phyloP scores from a whole-genome alignment of 2,797 vertebrate species.

The Falco biarmicus region DNA sequence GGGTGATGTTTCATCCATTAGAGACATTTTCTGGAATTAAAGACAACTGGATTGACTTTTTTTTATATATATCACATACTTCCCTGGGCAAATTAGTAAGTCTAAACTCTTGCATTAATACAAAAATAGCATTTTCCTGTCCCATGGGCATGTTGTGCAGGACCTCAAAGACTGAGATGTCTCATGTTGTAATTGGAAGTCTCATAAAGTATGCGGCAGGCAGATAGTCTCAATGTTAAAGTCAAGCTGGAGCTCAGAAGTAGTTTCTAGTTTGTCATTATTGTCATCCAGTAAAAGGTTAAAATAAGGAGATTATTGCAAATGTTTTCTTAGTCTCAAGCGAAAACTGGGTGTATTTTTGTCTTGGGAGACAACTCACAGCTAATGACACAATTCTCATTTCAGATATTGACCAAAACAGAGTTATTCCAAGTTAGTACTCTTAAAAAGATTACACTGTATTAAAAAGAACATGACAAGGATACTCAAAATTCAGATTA shows the following conservation, averaged over 20 bases:
- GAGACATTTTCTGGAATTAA: background rate
- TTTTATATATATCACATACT: background rate
- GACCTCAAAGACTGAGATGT: background rate
- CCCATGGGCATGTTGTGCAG: background rate
- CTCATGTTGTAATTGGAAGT: background rate
- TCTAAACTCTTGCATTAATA: constrained; percentile 8
- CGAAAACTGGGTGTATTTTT: background rate
- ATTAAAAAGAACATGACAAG: background rate
- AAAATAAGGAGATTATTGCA: background rate
- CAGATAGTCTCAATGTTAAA: constrained; percentile 27
- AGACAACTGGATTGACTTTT: background rate
- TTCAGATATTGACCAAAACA: background rate
- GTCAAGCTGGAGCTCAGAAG: background rate
- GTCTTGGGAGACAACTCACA: background rate
- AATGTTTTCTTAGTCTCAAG: background rate
- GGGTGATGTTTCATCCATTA: background rate
- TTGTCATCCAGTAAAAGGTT: background rate
- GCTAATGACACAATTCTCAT: constrained; percentile 1
- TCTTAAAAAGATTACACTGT: background rate
- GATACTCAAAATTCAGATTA: background rate
- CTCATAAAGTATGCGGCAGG: background rate
- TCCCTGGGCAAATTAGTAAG: background rate
- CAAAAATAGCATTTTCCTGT: constrained; percentile 29
- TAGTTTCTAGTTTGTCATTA: constrained; percentile 7
- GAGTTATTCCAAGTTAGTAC: background rate